Percentiles rank a stretch among this genome's conserved stretches.
Conservation (phyloP, 2,797 vertebrate species). For the Artibeus lituratus region DNA sequence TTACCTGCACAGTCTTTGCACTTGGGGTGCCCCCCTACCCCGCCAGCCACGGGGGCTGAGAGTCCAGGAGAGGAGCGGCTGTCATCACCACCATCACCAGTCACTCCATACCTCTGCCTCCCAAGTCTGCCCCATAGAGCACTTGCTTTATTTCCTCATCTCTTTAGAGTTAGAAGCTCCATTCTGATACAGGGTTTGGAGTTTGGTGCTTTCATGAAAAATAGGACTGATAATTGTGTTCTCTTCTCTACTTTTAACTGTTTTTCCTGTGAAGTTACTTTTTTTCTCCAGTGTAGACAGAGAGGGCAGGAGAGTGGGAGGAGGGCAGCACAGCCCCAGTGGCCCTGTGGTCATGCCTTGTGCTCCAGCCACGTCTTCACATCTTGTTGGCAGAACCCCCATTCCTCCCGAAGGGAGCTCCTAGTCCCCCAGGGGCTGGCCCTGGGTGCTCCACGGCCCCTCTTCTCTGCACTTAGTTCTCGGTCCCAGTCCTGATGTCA, state of each 20-base stretch:
- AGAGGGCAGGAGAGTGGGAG: background rate
- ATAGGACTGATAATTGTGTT: background rate
- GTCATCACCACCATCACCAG: fast-evolving
- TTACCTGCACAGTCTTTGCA: background rate
- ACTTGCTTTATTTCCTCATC: background rate
- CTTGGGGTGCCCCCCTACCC: too few relatives aligned
- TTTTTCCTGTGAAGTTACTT: background rate
- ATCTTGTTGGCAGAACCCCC: background rate
- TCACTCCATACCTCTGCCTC: background rate
- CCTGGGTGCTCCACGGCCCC: background rate
- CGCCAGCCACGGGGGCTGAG: too few relatives aligned
- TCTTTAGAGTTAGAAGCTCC: background rate
- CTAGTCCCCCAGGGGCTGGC: background rate
- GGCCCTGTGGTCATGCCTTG: background rate
- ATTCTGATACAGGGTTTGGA: background rate
- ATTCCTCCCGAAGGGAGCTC: too few relatives aligned
- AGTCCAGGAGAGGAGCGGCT: background rate
- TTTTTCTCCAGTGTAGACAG: background rate
- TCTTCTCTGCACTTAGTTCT: background rate
- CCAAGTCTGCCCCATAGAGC: background rate
- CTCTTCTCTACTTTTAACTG: background rate
- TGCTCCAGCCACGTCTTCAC: background rate
- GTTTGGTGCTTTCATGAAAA: background rate
- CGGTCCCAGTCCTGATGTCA: background rate
- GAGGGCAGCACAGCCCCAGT: background rate